A percentile compares a stretch with the other conserved stretches of the same genome.
phyloP scores from a whole-genome alignment of 2,888 invertebrate species.

The Polyommatus icarus region DNA sequence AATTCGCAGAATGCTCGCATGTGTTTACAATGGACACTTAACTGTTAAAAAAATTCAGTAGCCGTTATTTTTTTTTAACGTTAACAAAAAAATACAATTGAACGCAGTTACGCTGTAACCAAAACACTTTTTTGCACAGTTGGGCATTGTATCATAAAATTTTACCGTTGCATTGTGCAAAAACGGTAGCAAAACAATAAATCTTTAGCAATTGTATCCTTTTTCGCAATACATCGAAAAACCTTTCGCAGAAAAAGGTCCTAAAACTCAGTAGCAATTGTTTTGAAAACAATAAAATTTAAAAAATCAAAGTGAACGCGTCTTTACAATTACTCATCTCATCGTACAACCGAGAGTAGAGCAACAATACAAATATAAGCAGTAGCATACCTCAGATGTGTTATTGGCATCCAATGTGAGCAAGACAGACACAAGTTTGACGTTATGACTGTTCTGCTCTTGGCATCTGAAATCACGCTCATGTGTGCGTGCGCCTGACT shows the following conservation, averaged over 20 bases:
- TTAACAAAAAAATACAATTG: background rate
- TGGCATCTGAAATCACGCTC: no score
- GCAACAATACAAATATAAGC: background rate
- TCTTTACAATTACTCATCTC: conserved; percentile 18
- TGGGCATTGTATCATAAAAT: background rate
- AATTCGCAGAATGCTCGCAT: background rate
- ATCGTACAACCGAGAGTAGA: background rate
- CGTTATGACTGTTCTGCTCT: no score
- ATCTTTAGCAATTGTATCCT: background rate
- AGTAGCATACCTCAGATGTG: background rate
- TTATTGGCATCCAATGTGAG: no score
- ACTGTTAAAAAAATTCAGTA: background rate
- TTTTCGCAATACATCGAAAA: conserved; percentile 1
- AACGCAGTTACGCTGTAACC: background rate
- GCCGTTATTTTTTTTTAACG: background rate
- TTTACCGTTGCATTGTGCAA: background rate
- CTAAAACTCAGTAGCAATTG: background rate
- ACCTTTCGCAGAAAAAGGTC: background rate
- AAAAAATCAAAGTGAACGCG: background rate
- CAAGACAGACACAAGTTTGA: no score
- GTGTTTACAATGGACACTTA: background rate
- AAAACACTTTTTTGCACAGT: background rate
- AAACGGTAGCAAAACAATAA: background rate
- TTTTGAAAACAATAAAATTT: background rate
- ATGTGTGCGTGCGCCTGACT: no score